A percentile compares a stretch with the other conserved stretches of the same genome.
Conservation (phyloP, 2,113 vertebrate species). For the Pachycephala philippinensis region DNA sequence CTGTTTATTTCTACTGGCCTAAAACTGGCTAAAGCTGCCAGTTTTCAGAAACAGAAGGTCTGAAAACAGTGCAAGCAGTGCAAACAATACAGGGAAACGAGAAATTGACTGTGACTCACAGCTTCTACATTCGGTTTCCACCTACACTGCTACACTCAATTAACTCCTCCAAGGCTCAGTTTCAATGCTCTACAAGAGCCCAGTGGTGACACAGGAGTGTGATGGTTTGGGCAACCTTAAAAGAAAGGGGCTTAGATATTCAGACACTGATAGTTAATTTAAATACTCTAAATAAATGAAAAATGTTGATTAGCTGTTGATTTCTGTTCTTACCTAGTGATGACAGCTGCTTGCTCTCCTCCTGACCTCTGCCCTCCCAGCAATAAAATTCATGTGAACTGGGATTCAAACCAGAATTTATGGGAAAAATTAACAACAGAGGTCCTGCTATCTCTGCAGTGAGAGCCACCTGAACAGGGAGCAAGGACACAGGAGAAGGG, state of each 20-base stretch:
- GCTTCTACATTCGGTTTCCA: constrained; percentile 1
- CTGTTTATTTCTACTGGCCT: not conserved
- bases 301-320: not conserved
- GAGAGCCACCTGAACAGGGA: not conserved
- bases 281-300: not conserved
- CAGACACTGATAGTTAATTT: not conserved
- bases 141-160: constrained; percentile 13
- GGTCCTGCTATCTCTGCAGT: not conserved
- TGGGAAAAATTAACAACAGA: not conserved
- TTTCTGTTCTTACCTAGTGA: not conserved
- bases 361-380: not conserved
- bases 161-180: not conserved
- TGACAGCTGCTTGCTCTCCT: not conserved
- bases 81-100: constrained; percentile 20
- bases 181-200: not conserved
- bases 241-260: not conserved
- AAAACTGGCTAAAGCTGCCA: not conserved
- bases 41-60: not conserved
- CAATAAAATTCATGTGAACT: not conserved
- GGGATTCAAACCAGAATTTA: not conserved
- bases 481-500: accelerated
- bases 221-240: not conserved
- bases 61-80: not conserved
- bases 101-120: constrained; percentile 20
- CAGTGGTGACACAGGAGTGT: not conserved